Evolutionary conservation across 2,888 invertebrate species (phyloP), one percentile per base, ranked within the genome.

Genomic region (Polydrusus cervinus): DNA sequence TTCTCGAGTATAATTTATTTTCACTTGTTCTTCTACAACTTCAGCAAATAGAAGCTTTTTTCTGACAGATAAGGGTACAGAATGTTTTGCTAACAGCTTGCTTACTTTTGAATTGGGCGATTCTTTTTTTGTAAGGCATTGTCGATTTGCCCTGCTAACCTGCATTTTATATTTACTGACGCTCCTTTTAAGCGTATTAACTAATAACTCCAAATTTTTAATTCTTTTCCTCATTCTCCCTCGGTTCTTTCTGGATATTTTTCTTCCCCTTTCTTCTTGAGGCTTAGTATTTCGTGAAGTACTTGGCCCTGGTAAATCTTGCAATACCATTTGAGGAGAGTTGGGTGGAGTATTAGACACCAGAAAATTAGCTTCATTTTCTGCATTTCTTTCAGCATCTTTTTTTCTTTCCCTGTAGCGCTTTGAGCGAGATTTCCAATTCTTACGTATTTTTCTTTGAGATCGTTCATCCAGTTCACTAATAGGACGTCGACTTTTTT

Each of bases 181-280:
- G 2, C 2, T 3, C 6, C 6, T 45, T 45, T 45, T 45, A 45
- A 45, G 8, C n/a, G 45, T 45, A 45, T 45, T 45, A 45, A 45
- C 45, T 45, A 45, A 45, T 3, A n/a, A 3, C 45, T 45, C n/a
- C 45, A 45, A 45, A 6, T 45, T n/a, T 45, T 45, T 45, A n/a
- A 45, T 45, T 45, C 6, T 45, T n/a, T 45, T 45, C 6, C 45
- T 45, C 45, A 45, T 45, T 45, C 45, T 45, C n/a, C n/a, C n/a
- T 45, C 45, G 45, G 45, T 45, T 45, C 6, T 45, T 45, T n/a
- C 45, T 45, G 6, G 45, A 45, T 45, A 6, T 3, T 1, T 45
- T 45, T 6, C 6, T 45, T 45, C 45, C 45, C n/a, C 43, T 43
- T 45, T n/a, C n/a, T 45, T 45, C n/a, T 6, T 45, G 45, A 45